A percentile compares a stretch with the other conserved stretches of the same genome.
phyloP scores from a whole-genome alignment of 2,113 vertebrate species.

The Phaethon lepturus region DNA sequence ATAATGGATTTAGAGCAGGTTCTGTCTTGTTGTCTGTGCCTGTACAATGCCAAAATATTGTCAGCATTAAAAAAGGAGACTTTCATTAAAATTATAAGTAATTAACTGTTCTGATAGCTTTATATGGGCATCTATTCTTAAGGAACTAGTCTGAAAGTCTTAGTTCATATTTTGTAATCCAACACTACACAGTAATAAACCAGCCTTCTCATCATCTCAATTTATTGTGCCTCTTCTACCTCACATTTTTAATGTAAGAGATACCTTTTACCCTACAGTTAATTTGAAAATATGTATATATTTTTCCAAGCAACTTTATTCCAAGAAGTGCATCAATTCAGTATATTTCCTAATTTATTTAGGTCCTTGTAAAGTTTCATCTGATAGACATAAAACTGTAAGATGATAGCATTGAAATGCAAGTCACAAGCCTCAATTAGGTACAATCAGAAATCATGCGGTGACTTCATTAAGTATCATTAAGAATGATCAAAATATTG shows the following conservation, averaged over 20 bases:
- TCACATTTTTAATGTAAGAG: background rate
- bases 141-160: background rate
- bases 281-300: conserved; percentile 37
- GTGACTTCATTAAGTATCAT: conserved; percentile 89
- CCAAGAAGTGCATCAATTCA: conserved; percentile 55
- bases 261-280: conserved; percentile 17
- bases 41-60: background rate
- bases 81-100: background rate
- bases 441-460: conserved; percentile 87
- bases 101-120: background rate
- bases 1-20: background rate
- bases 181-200: background rate
- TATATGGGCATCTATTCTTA: background rate
- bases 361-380: conserved; percentile 70
- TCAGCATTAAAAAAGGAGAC: background rate
- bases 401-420: conserved; percentile 83
- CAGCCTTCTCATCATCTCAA: background rate
- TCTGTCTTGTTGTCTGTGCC: background rate
- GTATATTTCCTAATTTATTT: conserved; percentile 72
- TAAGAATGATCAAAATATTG: conserved; percentile 90
- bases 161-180: background rate
- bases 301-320: conserved; percentile 46
- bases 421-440: conserved; percentile 88
- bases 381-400: conserved; percentile 78
- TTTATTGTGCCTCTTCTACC: background rate